Percentiles rank a stretch among this genome's conserved stretches.
Evolutionary conservation across 2,797 vertebrate species (phyloP).

Genomic region (Coendou prehensilis): DNA sequence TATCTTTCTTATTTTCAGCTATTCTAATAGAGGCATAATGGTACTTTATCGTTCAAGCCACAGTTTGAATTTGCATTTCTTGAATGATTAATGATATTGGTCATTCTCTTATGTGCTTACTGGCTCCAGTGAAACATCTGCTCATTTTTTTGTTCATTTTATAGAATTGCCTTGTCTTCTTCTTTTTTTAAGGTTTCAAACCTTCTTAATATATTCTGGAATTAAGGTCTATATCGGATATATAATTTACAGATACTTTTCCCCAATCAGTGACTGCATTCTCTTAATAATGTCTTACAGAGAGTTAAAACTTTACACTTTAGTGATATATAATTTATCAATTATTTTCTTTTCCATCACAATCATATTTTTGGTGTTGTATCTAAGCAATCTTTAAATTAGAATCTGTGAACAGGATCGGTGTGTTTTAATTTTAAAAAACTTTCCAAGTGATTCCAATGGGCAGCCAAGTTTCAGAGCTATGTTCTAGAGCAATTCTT

Average conservation of each 20-base stretch:
- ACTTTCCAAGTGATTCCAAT: neutral
- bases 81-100: neutral
- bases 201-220: neutral
- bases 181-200: neutral
- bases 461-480: neutral
- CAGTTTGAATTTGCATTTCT: neutral
- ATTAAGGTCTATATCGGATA: neutral
- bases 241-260: neutral
- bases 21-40: neutral
- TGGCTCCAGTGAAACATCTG: neutral
- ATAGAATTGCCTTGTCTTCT: neutral
- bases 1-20: neutral
- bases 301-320: neutral
- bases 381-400: neutral
- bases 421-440: neutral
- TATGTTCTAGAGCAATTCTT: neutral
- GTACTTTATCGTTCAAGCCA: neutral
- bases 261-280: neutral
- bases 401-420: neutral
- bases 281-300: neutral
- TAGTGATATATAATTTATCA: neutral
- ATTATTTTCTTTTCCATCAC: neutral
- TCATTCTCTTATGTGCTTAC: neutral
- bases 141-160: neutral
- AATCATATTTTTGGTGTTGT: neutral